A percentile compares a stretch with the other conserved stretches of the same genome.
Evolutionary conservation across 2,888 invertebrate species (phyloP).

Genomic region (Amphipyra tragopoginis): DNA sequence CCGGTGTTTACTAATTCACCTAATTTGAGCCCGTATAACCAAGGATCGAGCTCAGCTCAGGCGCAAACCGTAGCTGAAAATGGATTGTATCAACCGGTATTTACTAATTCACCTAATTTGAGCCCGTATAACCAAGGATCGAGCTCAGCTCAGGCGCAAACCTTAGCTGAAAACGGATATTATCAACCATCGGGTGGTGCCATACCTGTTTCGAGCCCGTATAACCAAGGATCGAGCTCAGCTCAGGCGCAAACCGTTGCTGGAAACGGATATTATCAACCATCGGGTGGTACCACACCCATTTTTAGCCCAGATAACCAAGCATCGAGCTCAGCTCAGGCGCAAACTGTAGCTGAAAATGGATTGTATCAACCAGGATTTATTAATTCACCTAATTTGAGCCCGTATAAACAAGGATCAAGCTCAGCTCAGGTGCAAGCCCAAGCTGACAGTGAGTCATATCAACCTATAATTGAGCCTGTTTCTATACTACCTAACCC

Average conservation of each 20-base stretch:
- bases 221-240: background rate
- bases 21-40: slow-evolving; percentile 15
- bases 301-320: background rate
- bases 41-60: slow-evolving; percentile 5
- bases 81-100: background rate
- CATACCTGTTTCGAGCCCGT: background rate
- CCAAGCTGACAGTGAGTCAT: slow-evolving; percentile 36
- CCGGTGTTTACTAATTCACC: background rate
- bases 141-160: background rate
- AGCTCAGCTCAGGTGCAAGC: slow-evolving; percentile 8
- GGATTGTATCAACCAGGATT: slow-evolving; percentile 12
- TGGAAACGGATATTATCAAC: slow-evolving; percentile 18
- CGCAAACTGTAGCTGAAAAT: slow-evolving; percentile 1
- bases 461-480: too few species aligned
- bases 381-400: slow-evolving; percentile 3
- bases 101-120: background rate
- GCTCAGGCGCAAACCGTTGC: background rate
- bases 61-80: background rate
- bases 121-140: background rate
- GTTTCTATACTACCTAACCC: slow-evolving; percentile 8
- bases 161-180: slow-evolving; percentile 8
- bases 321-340: background rate
- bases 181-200: slow-evolving; percentile 9
- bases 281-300: background rate
- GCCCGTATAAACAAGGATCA: slow-evolving; percentile 25